Base-by-base conservation (phyloP, 2,797 vertebrate species). In the Austrolebias charrua region DNA sequence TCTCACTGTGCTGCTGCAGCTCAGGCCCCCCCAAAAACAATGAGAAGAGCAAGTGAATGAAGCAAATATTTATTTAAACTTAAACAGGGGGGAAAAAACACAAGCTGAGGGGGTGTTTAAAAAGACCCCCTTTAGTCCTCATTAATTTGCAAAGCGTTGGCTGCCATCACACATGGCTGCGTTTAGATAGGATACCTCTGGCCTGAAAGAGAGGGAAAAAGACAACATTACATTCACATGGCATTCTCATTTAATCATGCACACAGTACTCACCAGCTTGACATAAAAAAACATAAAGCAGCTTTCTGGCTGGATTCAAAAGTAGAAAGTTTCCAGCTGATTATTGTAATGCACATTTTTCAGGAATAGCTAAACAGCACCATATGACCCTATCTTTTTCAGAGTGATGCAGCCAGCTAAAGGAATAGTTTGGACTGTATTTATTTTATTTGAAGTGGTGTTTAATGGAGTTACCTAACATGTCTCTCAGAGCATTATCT, bases 1-100 rank as follows among this genome's bases (percentile, higher is more conserved):
- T 55, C 59, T 80, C 56, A 44, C 55, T 51, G 59, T 45, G 44
- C 46, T 20, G 19, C 56, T 59, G 58, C 44, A 53, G 47, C 47
- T 65, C 47, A 52, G 62, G n/a, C n/a, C n/a, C 57, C 62, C 16
- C n/a, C 51, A 46, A 38, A 49, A 81, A 45, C 63, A 66, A 29
- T 6, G 33, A 20, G 67, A 66, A 60, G 20, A 7, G 5, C 6
- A 19, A 47, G 38, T 42, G 48, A 35, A 42, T 44, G 38, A 59
- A n/a, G 57, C 43, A 60, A 69, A 63, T 71, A 59, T 84, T 85
- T 80, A 82, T 82, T 82, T 51, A 47, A 28, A 51, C 19, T 8
- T 18, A 35, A 43, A 55, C n/a, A 46, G 11, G 18, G 18, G 16
- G 38, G 38, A 11, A 11, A 11, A 11, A 73, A 46, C 3, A 7